Evolutionary conservation across 2,888 invertebrate species (phyloP), one percentile per base, ranked within the genome.

Genomic region (Archips xylosteana): DNA sequence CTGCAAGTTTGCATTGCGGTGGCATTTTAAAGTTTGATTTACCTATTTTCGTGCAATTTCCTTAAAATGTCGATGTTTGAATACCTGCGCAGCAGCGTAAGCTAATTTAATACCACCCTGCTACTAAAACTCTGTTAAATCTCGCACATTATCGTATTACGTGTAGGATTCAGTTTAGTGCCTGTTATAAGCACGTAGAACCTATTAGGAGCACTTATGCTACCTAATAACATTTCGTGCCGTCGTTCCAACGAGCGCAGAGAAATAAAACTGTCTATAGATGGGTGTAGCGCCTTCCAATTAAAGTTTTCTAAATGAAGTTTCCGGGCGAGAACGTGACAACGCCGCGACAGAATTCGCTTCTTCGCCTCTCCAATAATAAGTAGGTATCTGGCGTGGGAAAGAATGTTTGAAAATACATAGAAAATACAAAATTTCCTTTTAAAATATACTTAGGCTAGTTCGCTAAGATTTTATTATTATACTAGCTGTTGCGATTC

Each of bases 261-360:
- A 49, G 54, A 51, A 65, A 74, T 70, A 64, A 65, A 74, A 74
- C 65, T 74, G 74, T 74, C 65, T 70, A 70, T 74, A 70, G 60
- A 74, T 59, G 64, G 42, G 59, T 66, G 15, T 75, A 83, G 84
- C 81, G 85, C 86, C 89, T 90, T 90, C 87, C 85, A 89, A 91
- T 91, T 91, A 90, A 90, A 91, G 86, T 90, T 91, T 87, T 83
- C 84, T 82, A 80, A 67, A 76, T 80, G 83, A 83, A 87, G 82
- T 87, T 87, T 81, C 81, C 81, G 78, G 77, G 75, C 75, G 83
- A 78, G 82, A 77, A 83, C 83, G 83, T 83, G 83, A 81, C 81
- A 79, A 77, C 78, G 80, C 76, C 74, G 71, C 71, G 49, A 69
- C 65, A 60, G 70, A 70, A 70, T 65, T 74, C 66, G 69, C 54